Base-by-base conservation (phyloP, 2,888 invertebrate genomes). In the Aproaerema taeniolella region DNA sequence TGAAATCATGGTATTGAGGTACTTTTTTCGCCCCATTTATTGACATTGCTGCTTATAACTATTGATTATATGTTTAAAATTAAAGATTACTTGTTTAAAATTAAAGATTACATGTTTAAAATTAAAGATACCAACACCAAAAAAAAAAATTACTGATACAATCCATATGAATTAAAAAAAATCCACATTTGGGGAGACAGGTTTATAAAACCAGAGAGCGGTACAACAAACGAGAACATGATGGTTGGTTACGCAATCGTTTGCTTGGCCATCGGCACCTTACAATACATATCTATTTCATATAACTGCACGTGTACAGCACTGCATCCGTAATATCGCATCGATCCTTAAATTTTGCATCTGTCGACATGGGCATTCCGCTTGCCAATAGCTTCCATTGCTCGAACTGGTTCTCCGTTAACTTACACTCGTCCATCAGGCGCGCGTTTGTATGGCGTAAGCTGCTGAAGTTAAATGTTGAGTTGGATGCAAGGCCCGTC, bases 321-420 rank as follows among this genome's bases (percentile, higher is more conserved):
- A 9, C 36, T 24, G 54, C 0, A 5, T 26, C 14, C 1, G 6
- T n/a, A 2, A 34, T 11, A 15, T 25, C 16, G 5, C 7, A 6
- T 25, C 34, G 24, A n/a, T 25, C 12, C 11, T 35, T 35, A 16
- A 26, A 35, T 26, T 35, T 28, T 1, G 15, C 9, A 14, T 35
- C 35, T 1, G 57, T 60, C 0, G 30, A 42, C 56, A 60, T 58
- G 0, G 53, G 48, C n/a, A 36, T 13, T 14, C 59, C 37, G 0
- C 47, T 42, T 0, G 58, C 58, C 1, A 63, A 10, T 6, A 60
- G 4, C 42, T 65, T 64, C 58, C 59, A 67, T 15, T 63, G 66
- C 31, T 66, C 57, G 14, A 61, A 60, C n/a, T 62, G 60, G 1
- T 62, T 63, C 0, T 63, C 58, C 0, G 60, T 62, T 6, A 64